phyloP scores from a whole-genome alignment of 2,888 invertebrate species.

The Agrochola litura region DNA sequence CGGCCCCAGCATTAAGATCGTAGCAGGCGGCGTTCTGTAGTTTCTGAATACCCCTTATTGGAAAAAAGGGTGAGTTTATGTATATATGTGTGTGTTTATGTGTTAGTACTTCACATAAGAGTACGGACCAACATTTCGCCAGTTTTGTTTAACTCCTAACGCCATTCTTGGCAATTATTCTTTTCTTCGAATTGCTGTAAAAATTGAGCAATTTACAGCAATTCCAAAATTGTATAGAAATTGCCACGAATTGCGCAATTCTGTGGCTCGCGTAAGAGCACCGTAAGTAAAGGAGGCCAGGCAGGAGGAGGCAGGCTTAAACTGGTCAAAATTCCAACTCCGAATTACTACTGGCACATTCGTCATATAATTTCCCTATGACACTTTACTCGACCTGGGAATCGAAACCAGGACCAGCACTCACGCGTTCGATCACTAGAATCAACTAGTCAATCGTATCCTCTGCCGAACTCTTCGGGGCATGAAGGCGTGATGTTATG shows the following conservation, averaged over 20 bases:
- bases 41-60: neutral
- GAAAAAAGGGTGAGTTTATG: too few species aligned
- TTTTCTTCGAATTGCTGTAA: too few species aligned
- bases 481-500: neutral
- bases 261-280: too few species aligned
- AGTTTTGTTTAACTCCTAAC: too few species aligned
- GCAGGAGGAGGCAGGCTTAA: too few species aligned
- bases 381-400: neutral
- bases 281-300: too few species aligned
- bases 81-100: too few species aligned
- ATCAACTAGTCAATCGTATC: neutral
- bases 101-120: neutral
- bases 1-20: too few species aligned
- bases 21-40: neutral
- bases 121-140: neutral
- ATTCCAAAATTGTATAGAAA: too few species aligned
- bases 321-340: neutral
- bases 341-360: neutral
- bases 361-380: neutral
- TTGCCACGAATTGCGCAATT: too few species aligned
- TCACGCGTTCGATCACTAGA: neutral
- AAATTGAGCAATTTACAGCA: too few species aligned
- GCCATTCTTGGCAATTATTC: too few species aligned
- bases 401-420: neutral
- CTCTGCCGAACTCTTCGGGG: neutral